These are phyloP conservation scores for Nymphalis io DNA, from an alignment of 1,140 invertebrate genomes.

Conservation along the genomic window DNA sequence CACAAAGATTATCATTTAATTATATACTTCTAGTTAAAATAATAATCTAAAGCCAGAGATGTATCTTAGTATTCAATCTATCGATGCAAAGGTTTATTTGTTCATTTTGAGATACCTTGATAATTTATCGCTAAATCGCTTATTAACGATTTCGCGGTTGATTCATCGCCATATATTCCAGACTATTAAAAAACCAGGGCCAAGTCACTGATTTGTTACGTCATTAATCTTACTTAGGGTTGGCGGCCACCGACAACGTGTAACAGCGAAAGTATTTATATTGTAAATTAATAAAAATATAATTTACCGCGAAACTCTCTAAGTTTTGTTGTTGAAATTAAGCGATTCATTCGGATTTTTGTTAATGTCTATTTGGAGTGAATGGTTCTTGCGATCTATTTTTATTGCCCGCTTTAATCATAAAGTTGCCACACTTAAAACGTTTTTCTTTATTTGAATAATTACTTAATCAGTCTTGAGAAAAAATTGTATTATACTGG, in stretches of 20 bases:
- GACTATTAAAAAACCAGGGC: slow-evolving; percentile 33
- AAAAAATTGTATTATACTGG: too few species aligned
- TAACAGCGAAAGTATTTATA: slow-evolving; percentile 29
- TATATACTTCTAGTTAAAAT: neutral
- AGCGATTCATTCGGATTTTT: neutral
- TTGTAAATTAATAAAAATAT: slow-evolving; percentile 13
- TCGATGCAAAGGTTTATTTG: slow-evolving; percentile 8
- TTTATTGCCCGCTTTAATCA: neutral
- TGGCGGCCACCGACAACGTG: slow-evolving; percentile 29
- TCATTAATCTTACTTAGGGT: slow-evolving; percentile 44
- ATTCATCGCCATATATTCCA: slow-evolving; percentile 29
- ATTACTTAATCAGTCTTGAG: too few species aligned
- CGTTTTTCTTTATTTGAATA: too few species aligned
- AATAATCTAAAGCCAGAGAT: neutral
- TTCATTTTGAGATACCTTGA: slow-evolving; percentile 24
- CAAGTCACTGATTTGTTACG: slow-evolving; percentile 34
- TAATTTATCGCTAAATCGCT: slow-evolving; percentile 31
- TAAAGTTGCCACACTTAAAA: neutral
- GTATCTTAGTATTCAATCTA: slow-evolving; percentile 7
- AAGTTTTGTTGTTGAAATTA: slow-evolving; percentile 1
- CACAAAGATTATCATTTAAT: neutral
- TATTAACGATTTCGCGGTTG: slow-evolving; percentile 36
- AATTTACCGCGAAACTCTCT: neutral
- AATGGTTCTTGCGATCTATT: neutral
- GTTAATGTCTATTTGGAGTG: neutral